Evolutionary conservation across 2,797 vertebrate species (phyloP), one percentile per base, ranked within the genome.

Genomic region (Acanthurus leucopareius): DNA sequence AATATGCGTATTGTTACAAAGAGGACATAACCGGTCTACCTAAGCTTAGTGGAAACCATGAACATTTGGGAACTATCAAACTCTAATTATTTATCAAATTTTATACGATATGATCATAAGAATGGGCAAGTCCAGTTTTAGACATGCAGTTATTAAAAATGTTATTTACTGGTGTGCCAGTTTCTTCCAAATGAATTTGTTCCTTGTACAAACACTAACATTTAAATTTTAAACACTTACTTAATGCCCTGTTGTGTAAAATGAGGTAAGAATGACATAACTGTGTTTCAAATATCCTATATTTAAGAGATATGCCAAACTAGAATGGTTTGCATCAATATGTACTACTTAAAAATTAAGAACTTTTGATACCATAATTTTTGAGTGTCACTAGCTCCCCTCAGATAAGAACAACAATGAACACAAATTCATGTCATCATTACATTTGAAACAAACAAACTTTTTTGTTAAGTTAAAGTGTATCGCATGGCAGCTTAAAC

Each of bases 401-500:
- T 48, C 13, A 75, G 49, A 40, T 9, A 15, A 69, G 22, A 70
- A 68, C 28, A 77, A 62, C 19, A 62, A 35, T 28, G n/a, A 52
- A 56, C 44, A 72, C 28, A 65, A 56, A 69, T 19, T 3, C 49
- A 56, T 14, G 52, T 56, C 28, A 81, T 45, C 38, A 67, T 52
- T 47, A 47, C 20, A 75, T 40, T 7, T 7, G 38, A 45, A 69
- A 53, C 17, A 63, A 57, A 73, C 9, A 5, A 16, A 51, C 15
- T 28, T 79, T 13, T 47, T 61, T 65, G 7, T 82, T 75, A 49
- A 45, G 62, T 77, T 82, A n/a, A 54, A 74, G 69, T 77, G 48
- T 74, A 56, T 80, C 78, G 72, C 51, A 83, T 57, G 8, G 76
- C 35, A 75, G 62, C 61, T 77, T 67, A 79, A 77, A 82, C 40